Base-by-base conservation (phyloP, 2,113 vertebrate species). In the Dunckerocampus dactyliophorus region DNA sequence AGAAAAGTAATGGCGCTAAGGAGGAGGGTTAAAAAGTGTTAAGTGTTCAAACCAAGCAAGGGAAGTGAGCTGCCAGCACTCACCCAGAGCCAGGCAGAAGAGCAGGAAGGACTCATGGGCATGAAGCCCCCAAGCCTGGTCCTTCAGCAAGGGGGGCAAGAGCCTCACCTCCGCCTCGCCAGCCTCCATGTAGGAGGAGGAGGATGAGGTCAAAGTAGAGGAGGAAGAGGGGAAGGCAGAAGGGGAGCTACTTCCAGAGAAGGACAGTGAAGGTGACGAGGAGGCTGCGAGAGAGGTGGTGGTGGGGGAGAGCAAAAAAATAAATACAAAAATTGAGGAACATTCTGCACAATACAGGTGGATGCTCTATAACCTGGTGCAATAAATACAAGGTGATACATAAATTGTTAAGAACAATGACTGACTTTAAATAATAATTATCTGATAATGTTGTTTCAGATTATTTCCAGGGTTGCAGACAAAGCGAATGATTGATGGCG, bases 71-170 rank as follows among this genome's bases (percentile, higher is more conserved):
- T 68, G 84, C 79, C 81, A 86, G 82, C 79, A 92, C 96, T 95
- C 92, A 99, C 97, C 97, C 88, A 91, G 85, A 59, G 94, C 97
- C 82, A 95, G 93, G 80, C 97, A 99, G 93, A 96, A 95, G 91
- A 98, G 96, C 61, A 85, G 90, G 76, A 98, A 95, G 62, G 87
- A 79, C 89, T 91, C 92, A 69, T 88, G 89, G 69, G 86, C 86
- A 55, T 90, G 91, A 82, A 97, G 89, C 63, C 90, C 90, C 90
- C 93, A 94, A 69, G 91, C 89, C 89, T 99, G 97, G 82, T 98
- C 95, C 83, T 90, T 93, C 86, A 98, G 89, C 82, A 96, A 84
- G 74, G 96, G 97, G n/a, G 94, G 95, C 82, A 98, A 85, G 83
- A 98, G 87, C 72, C 85, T 76, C 79, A 94, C 89, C 75, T 78